Conservation (phyloP, 2,797 vertebrate species). For the Menidia menidia region DNA sequence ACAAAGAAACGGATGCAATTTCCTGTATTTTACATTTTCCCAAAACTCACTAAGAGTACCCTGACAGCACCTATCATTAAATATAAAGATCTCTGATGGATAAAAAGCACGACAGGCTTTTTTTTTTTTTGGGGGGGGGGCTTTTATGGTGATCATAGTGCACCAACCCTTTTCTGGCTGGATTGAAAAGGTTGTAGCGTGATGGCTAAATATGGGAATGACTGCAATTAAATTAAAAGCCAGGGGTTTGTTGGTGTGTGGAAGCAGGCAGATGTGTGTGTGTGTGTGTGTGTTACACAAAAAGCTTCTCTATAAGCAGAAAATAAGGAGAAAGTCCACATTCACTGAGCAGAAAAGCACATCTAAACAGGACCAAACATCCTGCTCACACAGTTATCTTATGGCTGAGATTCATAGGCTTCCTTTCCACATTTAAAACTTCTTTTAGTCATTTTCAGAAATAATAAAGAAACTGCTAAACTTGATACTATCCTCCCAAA, state of each 20-base stretch:
- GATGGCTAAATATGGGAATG: constrained; percentile 15
- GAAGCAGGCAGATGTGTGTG: constrained; percentile 3
- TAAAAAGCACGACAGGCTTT: constrained; percentile 2
- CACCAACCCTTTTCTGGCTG: constrained; percentile 35
- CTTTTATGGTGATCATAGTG: background rate
- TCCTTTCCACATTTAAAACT: background rate
- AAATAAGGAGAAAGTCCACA: constrained; percentile 5
- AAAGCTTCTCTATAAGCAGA: too few species aligned
- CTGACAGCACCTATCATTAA: background rate
- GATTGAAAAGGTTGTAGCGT: constrained; percentile 54
- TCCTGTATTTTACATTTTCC: background rate
- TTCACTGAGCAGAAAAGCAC: constrained; percentile 1
- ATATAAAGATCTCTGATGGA: background rate
- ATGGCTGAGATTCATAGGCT: too few species aligned
- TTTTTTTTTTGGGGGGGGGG: too few species aligned
- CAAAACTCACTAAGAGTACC: background rate
- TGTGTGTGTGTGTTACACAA: too few species aligned
- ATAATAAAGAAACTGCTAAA: background rate
- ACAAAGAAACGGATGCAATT: background rate
- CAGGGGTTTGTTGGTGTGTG: constrained; percentile 4
- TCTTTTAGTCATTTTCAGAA: constrained; percentile 1
- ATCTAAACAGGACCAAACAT: background rate
- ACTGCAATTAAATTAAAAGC: constrained; percentile 19
- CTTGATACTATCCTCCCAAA: background rate
- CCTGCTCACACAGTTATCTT: too few species aligned